These are phyloP conservation scores for Hemistola chrysoprasaria DNA, from an alignment of 2,888 invertebrate species.

Conservation along the genomic window DNA sequence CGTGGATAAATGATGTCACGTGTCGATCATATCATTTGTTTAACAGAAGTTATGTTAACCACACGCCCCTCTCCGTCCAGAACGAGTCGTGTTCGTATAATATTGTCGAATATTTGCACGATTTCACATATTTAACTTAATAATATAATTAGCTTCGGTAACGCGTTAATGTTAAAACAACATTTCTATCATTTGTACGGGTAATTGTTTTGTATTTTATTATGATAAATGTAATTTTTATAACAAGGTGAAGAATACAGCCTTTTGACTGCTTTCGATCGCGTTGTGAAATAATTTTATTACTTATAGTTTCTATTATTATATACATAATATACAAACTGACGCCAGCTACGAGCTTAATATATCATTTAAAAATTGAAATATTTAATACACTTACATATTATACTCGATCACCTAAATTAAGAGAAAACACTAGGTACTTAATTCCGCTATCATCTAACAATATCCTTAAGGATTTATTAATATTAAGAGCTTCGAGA, in stretches of 20 bases:
- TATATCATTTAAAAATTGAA: slow-evolving; percentile 47
- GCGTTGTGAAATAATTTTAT: slow-evolving; percentile 16
- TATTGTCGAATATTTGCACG: slow-evolving; percentile 53
- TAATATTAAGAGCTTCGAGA: slow-evolving; percentile 78
- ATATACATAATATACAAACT: slow-evolving; percentile 27
- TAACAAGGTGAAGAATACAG: slow-evolving; percentile 16
- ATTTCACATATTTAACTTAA: slow-evolving; percentile 42
- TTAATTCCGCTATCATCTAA: slow-evolving; percentile 65
- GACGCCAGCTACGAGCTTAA: slow-evolving; percentile 62
- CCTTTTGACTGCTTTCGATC: slow-evolving; percentile 25
- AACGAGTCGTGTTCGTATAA: slow-evolving; percentile 66
- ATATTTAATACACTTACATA: slow-evolving; percentile 44
- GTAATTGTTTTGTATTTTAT: slow-evolving; percentile 17
- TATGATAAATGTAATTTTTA: slow-evolving; percentile 23
- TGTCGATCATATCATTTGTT: slow-evolving; percentile 13
- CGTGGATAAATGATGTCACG: neutral
- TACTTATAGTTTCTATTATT: slow-evolving; percentile 16
- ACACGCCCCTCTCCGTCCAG: slow-evolving; percentile 76
- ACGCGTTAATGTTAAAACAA: slow-evolving; percentile 41
- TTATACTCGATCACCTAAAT: slow-evolving; percentile 53
- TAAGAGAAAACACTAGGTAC: slow-evolving; percentile 56
- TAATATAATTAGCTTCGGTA: slow-evolving; percentile 47
- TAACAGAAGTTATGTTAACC: neutral
- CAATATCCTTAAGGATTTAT: slow-evolving; percentile 35
- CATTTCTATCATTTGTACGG: slow-evolving; percentile 27